Evolutionary conservation across 2,113 vertebrate genomes (phyloP), one percentile per base, ranked within the genome.

Genomic region (Alexandromys fortis): DNA sequence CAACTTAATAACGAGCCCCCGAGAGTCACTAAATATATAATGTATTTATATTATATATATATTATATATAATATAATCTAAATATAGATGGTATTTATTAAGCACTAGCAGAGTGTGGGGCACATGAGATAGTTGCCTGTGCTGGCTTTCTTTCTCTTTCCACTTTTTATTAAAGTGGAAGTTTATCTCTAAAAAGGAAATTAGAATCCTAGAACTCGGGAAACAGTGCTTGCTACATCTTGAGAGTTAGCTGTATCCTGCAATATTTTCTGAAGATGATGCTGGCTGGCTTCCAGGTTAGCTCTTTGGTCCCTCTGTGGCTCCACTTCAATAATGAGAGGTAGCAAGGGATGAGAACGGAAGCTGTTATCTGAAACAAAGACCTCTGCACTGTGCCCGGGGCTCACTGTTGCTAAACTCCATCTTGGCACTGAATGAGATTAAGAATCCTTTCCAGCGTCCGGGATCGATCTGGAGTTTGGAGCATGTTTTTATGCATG

Each of bases 371-470:
- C 70, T 21, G 30, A 85, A 92, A 82, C 78, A 81, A 82, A 91
- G 89, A 35, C 72, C 90, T 61, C 42, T 89, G 77, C 79, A 85
- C 52, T 52, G 30, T 68, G 68, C 42, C 58, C 82, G 2, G 63
- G 82, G 12, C 86, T 92, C 72, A 24, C 42, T 58, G 33, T 93
- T 79, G 86, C 89, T 90, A n/a, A 73, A 87, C 83, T 94, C 47
- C 42, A 33, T 93, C 89, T 96, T 82, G 92, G 77, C 96, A 28
- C 13, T 45, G 81, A 82, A 52, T 93, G 96, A 82, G 90, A 86
- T 95, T 91, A 86, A 89, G 83, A 77, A 63, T 89, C 81, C 47
- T 63, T 63, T 78, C 90, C 87, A 91, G 22, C 85, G 58, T 96
- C 90, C 70, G 73, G 72, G 38, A 81, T 68, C 0, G 5, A 90